Evolutionary conservation across 2,888 invertebrate species (phyloP).

Genomic region (Theretra japonica): DNA sequence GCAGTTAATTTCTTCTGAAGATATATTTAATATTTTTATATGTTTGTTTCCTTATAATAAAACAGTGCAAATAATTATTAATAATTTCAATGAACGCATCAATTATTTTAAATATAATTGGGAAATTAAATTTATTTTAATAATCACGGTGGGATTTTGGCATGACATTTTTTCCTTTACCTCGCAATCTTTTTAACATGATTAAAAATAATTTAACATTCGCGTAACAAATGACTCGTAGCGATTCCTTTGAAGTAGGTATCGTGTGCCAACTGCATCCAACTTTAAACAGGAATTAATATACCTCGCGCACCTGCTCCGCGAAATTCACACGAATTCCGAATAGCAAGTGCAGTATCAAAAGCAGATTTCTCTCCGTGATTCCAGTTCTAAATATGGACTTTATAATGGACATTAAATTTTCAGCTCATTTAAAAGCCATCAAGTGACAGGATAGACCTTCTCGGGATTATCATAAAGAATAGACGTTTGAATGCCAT

Average conservation of each 20-base stretch:
- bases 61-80: no score
- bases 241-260: slow-evolving; percentile 13
- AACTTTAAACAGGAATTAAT: slow-evolving; percentile 18
- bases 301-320: slow-evolving; percentile 20
- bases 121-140: no score
- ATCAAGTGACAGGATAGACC: background rate
- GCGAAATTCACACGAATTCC: slow-evolving; percentile 16
- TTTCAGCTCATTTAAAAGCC: background rate
- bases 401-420: slow-evolving; percentile 4
- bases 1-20: no score
- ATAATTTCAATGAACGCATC: no score
- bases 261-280: slow-evolving; percentile 3
- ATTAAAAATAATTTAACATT: slow-evolving; percentile 1
- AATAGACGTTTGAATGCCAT: background rate
- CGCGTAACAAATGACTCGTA: slow-evolving; percentile 4
- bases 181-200: background rate
- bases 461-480: background rate
- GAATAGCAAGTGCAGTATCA: slow-evolving; percentile 4
- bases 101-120: no score
- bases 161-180: background rate
- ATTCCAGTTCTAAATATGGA: background rate
- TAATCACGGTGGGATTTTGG: background rate
- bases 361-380: slow-evolving; percentile 7
- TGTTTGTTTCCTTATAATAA: no score
- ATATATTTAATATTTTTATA: no score